Conservation (phyloP, 1,140 invertebrate species). For the Eupeodes corollae region DNA sequence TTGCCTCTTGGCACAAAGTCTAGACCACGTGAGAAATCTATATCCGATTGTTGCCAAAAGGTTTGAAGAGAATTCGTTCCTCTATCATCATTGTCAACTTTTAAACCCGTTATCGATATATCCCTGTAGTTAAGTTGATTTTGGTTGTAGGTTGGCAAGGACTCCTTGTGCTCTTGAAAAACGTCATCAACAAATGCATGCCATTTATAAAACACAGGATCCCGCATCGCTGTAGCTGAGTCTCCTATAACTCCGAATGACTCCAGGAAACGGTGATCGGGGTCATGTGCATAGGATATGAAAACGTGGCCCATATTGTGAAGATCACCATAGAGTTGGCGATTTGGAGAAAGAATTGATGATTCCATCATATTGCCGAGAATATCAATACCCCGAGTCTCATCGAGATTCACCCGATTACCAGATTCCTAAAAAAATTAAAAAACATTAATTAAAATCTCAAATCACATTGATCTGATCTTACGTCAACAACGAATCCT, state of each 20-base stretch:
- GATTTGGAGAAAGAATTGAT: conserved; percentile 56
- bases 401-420: conserved; percentile 44
- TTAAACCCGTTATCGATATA: conserved; percentile 45
- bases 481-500: conserved; percentile 46
- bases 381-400: conserved; percentile 62
- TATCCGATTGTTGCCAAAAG: conserved; percentile 62
- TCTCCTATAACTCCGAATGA: conserved; percentile 59
- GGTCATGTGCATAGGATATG: conserved; percentile 59
- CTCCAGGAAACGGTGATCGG: conserved; percentile 57
- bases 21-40: conserved; percentile 61
- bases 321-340: conserved; percentile 54
- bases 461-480: conserved; percentile 9
- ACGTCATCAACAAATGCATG: conserved; percentile 70
- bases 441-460: no score
- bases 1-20: conserved; percentile 62
- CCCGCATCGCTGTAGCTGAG: conserved; percentile 62
- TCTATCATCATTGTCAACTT: conserved; percentile 40
- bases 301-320: conserved; percentile 61
- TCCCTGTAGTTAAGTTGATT: conserved; percentile 49
- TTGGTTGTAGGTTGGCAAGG: conserved; percentile 49
- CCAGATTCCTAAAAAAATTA: conserved; percentile 35
- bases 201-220: conserved; percentile 77
- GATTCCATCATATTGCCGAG: conserved; percentile 71
- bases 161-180: conserved; percentile 64
- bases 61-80: conserved; percentile 47